A percentile compares a stretch with the other conserved stretches of the same genome.
Evolutionary conservation across 2,113 vertebrate species (phyloP).

Genomic region (Hemiprocne comata): DNA sequence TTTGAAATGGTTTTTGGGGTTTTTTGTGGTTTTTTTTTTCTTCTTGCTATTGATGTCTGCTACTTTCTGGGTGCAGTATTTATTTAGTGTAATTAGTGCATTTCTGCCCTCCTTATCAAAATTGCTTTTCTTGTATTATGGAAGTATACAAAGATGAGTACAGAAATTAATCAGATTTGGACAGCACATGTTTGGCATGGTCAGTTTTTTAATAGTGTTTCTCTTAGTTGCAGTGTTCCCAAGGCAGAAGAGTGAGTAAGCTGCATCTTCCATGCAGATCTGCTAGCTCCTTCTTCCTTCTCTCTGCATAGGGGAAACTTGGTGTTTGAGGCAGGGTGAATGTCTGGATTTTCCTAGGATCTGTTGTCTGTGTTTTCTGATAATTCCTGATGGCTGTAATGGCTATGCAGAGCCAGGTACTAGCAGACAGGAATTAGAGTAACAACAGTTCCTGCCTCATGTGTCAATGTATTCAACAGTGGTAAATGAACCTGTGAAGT

Average conservation of each 20-base stretch:
- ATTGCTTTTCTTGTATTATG: background rate
- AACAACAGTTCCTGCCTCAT: background rate
- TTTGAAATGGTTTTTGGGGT: background rate
- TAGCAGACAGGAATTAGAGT: background rate
- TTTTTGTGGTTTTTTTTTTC: no score
- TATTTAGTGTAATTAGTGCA: background rate
- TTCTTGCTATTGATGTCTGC: background rate
- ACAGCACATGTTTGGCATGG: background rate
- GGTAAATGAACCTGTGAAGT: background rate
- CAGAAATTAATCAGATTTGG: background rate
- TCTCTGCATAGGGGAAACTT: background rate
- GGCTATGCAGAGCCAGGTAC: background rate
- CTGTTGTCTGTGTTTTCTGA: rapidly evolving
- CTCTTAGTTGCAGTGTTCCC: background rate
- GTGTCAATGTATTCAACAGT: background rate
- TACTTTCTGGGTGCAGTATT: background rate
- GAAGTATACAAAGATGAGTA: background rate
- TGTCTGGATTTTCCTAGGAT: background rate
- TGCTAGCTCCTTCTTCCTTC: background rate
- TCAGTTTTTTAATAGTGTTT: background rate
- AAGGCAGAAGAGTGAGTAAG: background rate
- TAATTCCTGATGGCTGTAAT: background rate
- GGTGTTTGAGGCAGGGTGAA: background rate
- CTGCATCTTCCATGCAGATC: background rate
- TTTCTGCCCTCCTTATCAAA: background rate